Evolutionary conservation across 2,113 vertebrate species (phyloP).

Genomic region (Aptenodytes patagonicus): DNA sequence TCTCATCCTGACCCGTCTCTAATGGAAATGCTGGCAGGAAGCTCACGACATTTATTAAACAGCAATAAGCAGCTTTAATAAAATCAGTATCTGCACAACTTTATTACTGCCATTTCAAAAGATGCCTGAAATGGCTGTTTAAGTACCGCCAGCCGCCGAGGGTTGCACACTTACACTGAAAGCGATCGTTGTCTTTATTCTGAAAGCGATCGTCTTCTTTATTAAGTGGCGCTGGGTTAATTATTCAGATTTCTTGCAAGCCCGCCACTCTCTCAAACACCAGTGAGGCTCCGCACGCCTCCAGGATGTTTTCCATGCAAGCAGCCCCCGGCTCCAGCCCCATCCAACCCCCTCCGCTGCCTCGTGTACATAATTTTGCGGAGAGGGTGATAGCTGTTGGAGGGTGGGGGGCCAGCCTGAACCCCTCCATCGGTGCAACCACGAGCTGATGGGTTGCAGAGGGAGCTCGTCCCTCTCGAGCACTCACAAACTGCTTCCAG

Average conservation of each 20-base stretch:
- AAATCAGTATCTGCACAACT: background rate
- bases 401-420: background rate
- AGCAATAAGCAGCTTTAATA: conserved; percentile 49
- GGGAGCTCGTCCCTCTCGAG: background rate
- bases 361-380: background rate
- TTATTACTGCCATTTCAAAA: background rate
- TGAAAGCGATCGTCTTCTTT: conserved; percentile 9
- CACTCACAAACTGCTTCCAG: background rate
- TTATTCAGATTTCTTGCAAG: background rate
- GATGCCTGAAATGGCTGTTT: conserved; percentile 11
- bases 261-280: background rate
- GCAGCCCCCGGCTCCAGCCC: background rate
- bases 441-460: background rate
- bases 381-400: background rate
- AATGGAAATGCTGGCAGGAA: conserved; percentile 60
- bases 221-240: conserved; percentile 36
- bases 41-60: conserved; percentile 33
- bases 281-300: background rate
- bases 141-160: background rate
- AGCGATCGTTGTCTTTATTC: conserved; percentile 16
- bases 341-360: background rate
- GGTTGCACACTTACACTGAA: background rate
- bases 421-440: background rate
- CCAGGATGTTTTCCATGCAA: background rate
- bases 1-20: conserved; percentile 3